These are phyloP conservation scores for Gymnoscopelus microlampas DNA, from an alignment of 2,797 vertebrate species.

Conservation along the genomic window DNA sequence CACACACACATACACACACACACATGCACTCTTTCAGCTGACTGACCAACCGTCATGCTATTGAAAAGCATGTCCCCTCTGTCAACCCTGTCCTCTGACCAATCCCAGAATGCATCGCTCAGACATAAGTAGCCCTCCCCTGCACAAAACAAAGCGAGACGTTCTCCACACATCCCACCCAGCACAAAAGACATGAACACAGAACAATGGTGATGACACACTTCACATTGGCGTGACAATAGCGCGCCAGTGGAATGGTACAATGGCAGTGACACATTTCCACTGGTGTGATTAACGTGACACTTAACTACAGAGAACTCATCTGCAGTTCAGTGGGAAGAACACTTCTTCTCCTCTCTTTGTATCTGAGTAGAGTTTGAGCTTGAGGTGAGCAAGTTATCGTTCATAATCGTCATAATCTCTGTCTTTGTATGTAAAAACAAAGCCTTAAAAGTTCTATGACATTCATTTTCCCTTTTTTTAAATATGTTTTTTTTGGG, in stretches of 20 bases:
- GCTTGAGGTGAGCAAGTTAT: too few species aligned
- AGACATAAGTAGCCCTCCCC: constrained; percentile 48
- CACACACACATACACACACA: not conserved
- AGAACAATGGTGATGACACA: constrained; percentile 12
- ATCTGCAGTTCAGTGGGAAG: not conserved
- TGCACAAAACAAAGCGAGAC: constrained; percentile 37
- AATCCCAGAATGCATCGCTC: constrained; percentile 45
- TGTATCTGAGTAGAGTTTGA: not conserved
- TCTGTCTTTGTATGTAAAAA: not conserved
- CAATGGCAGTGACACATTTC: constrained; percentile 11
- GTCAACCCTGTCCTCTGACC: constrained; percentile 26
- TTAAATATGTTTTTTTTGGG: too few species aligned
- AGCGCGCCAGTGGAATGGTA: not conserved
- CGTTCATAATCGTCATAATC: not conserved
- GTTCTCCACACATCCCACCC: constrained; percentile 17
- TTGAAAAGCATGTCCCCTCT: constrained; percentile 42
- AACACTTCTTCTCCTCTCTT: not conserved
- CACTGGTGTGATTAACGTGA: constrained; percentile 17
- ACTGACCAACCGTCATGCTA: constrained; percentile 2
- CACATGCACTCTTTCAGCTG: constrained; percentile 1
- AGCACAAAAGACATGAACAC: constrained; percentile 18
- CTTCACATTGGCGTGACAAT: constrained; percentile 3
- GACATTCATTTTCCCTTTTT: too few species aligned
- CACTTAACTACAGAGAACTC: constrained; percentile 5
- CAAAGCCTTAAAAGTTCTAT: too few species aligned